phyloP scores from a whole-genome alignment of 2,888 invertebrate species.

The Oasisia sp. region DNA sequence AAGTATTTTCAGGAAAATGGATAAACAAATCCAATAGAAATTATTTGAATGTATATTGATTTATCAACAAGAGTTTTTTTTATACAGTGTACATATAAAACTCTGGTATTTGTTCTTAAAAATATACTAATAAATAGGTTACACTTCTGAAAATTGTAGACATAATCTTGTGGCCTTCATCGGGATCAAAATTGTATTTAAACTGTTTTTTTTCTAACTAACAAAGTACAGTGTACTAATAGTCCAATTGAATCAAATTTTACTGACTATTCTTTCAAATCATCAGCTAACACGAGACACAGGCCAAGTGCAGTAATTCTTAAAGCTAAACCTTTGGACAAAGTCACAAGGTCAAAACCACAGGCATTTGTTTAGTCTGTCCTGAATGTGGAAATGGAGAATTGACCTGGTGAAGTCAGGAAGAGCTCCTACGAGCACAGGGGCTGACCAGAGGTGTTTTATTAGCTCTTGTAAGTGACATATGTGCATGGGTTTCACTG shows the following conservation, averaged over 20 bases:
- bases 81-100: no score
- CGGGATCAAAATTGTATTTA: no score
- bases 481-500: not conserved
- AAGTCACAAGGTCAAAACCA: not conserved
- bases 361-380: not conserved
- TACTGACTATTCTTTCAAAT: not conserved
- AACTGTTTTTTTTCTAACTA: not conserved
- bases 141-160: no score
- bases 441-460: not conserved
- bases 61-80: no score
- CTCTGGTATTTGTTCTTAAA: no score
- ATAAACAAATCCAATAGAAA: no score
- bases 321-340: not conserved
- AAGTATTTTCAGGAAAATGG: not conserved
- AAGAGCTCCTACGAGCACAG: not conserved
- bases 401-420: not conserved
- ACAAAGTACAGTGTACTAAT: not conserved
- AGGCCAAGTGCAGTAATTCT: not conserved
- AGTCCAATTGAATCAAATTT: not conserved
- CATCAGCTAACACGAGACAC: not conserved
- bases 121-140: no score
- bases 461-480: not conserved
- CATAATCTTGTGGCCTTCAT: no score
- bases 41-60: no score
- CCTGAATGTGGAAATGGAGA: not conserved